These are phyloP conservation scores for Larimichthys polyactis DNA, from an alignment of 2,113 vertebrate species.

Conservation along the genomic window DNA sequence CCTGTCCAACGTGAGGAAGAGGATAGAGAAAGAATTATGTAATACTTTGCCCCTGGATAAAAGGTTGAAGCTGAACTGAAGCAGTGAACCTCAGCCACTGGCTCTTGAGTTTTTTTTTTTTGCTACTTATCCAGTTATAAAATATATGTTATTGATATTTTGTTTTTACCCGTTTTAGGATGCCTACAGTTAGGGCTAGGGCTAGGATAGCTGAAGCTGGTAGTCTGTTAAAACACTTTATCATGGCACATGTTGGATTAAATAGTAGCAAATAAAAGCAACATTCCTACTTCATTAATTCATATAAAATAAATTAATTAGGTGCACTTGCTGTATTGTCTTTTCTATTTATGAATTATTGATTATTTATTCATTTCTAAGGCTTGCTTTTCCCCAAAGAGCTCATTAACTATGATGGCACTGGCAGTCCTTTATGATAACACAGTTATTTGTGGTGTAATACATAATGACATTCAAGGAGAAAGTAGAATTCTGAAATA, in stretches of 20 bases:
- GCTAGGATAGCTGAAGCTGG: no score
- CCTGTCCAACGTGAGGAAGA: constrained; percentile 36
- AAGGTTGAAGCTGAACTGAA: constrained; percentile 35
- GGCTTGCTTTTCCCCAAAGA: constrained; percentile 5
- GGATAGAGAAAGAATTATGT: constrained; percentile 58
- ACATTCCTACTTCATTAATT: neutral
- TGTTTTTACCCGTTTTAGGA: neutral
- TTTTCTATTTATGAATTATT: neutral
- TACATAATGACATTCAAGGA: neutral
- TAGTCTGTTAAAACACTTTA: neutral
- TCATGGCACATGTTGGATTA: neutral
- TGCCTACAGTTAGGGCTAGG: no score
- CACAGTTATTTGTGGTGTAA: neutral
- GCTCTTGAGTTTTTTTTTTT: constrained; percentile 4
- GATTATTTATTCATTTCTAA: neutral
- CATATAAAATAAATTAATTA: neutral
- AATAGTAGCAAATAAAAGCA: neutral
- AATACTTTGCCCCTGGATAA: constrained; percentile 41
- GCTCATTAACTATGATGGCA: constrained; percentile 1
- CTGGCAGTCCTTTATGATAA: neutral
- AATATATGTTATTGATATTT: neutral
- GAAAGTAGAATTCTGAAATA: constrained; percentile 2
- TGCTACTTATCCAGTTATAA: neutral
- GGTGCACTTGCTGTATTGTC: neutral
- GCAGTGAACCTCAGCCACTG: constrained; percentile 42